phyloP scores from a whole-genome alignment of 2,888 invertebrate species.

The Ormyrus labotus region DNA sequence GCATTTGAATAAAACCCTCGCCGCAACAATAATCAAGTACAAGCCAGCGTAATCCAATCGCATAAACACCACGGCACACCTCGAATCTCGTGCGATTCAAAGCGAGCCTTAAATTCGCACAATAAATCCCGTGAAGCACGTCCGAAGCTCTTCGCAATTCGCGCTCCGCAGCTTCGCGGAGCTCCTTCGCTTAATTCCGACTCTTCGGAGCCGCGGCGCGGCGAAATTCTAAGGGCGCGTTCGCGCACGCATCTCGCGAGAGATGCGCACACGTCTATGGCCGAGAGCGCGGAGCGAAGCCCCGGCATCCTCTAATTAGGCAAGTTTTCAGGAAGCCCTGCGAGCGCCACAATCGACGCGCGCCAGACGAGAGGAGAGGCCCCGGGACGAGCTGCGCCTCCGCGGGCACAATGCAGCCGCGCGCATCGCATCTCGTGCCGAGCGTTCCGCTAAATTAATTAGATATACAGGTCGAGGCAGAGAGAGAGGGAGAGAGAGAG shows the following conservation, averaged over 20 bases:
- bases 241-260: slow-evolving; percentile 1
- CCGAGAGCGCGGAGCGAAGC: slow-evolving; percentile 32
- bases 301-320: slow-evolving; percentile 60
- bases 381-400: background rate
- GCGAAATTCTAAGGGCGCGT: background rate
- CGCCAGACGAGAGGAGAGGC: slow-evolving; percentile 38
- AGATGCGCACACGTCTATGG: background rate
- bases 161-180: background rate
- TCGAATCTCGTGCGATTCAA: too few relatives aligned
- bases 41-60: too few relatives aligned
- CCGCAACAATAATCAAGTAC: too few relatives aligned
- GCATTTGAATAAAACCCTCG: too few relatives aligned
- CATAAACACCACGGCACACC: too few relatives aligned
- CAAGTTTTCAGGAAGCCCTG: slow-evolving; percentile 56
- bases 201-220: too few relatives aligned
- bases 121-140: too few relatives aligned
- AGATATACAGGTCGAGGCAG: slow-evolving; percentile 46
- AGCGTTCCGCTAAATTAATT: slow-evolving; percentile 60
- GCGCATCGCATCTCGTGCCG: slow-evolving; percentile 34
- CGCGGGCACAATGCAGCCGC: background rate
- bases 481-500: slow-evolving; percentile 39
- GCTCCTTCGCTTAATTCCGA: background rate
- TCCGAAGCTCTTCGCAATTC: too few relatives aligned
- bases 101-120: too few relatives aligned
- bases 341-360: slow-evolving; percentile 54